Percentiles rank a stretch among this genome's conserved stretches.
Conservation (phyloP, 2,113 vertebrate genomes). For the Podarcis muralis region DNA sequence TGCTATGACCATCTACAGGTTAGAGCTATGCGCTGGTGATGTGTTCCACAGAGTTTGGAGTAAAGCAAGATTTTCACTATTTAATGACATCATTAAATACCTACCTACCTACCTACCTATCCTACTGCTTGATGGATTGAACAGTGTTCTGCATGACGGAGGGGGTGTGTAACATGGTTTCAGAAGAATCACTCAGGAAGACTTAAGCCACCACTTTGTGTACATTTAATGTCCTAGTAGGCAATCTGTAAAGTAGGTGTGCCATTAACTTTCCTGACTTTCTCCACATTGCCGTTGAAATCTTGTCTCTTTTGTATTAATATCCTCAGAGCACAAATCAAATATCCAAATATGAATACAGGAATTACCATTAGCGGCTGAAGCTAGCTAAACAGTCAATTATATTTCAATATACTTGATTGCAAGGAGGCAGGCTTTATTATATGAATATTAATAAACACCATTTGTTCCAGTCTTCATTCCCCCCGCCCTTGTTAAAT, state of each 20-base stretch:
- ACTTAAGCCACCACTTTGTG: constrained; percentile 10
- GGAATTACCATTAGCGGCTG: constrained; percentile 41
- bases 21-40: background rate
- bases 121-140: constrained; percentile 8
- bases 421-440: constrained; percentile 37
- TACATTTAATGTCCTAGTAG: background rate
- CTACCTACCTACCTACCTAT: background rate
- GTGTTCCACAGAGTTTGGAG: constrained; percentile 15
- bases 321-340: background rate
- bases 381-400: constrained; percentile 49
- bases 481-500: constrained; percentile 39
- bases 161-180: constrained; percentile 3
- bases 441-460: constrained; percentile 55
- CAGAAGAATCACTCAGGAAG: constrained; percentile 16
- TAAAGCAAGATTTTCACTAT: constrained; percentile 9
- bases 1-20: background rate
- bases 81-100: constrained; percentile 4
- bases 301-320: background rate
- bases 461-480: constrained; percentile 21
- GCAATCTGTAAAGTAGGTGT: background rate
- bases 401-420: constrained; percentile 51
- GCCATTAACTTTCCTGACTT: background rate
- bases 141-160: background rate
- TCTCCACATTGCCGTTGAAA: background rate
- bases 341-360: constrained; percentile 30